phyloP scores from a whole-genome alignment of 37 sponge, comb jelly and placozoan species.

The Chondrilla cf. caribensis region DNA sequence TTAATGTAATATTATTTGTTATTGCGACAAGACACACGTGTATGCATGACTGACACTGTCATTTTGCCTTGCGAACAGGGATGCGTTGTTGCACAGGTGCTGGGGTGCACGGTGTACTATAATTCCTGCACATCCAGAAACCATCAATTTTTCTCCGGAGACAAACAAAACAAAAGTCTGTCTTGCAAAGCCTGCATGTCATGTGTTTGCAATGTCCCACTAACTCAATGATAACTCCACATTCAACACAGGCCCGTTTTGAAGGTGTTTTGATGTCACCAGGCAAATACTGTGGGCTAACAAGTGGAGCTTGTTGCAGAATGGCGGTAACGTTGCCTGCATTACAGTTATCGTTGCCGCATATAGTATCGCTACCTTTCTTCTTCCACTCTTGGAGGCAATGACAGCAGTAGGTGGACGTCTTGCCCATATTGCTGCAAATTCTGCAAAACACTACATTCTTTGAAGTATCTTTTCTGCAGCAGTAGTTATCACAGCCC shows the following conservation, averaged over 20 bases:
- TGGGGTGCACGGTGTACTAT: slow-evolving; percentile 30
- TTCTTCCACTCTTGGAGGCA: slow-evolving; percentile 47
- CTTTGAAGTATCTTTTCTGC: slow-evolving; percentile 16
- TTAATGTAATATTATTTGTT: no score
- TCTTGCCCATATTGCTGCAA: slow-evolving; percentile 32
- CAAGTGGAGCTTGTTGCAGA: slow-evolving; percentile 26
- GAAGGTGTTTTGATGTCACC: slow-evolving; percentile 35
- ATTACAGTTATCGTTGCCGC: slow-evolving; percentile 46
- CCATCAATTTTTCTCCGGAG: slow-evolving; percentile 7
- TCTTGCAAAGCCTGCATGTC: slow-evolving; percentile 44
- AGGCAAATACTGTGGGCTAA: slow-evolving; percentile 9
- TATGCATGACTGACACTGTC: no score
- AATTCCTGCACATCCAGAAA: slow-evolving; percentile 45
- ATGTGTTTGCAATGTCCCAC: slow-evolving; percentile 55
- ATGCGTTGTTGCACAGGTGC: slow-evolving; percentile 25
- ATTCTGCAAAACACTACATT: slow-evolving; percentile 34
- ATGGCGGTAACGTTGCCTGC: slow-evolving; percentile 3
- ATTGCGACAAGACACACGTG: no score
- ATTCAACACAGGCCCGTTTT: slow-evolving; percentile 39
- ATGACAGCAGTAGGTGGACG: slow-evolving; percentile 28
- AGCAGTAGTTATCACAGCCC: slow-evolving; percentile 34
- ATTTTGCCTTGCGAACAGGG: no score
- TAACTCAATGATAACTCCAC: slow-evolving; percentile 52
- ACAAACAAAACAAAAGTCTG: slow-evolving; percentile 57
- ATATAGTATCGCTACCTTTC: neutral